Conservation (phyloP, 2,888 invertebrate species). For the Autographa gamma region DNA sequence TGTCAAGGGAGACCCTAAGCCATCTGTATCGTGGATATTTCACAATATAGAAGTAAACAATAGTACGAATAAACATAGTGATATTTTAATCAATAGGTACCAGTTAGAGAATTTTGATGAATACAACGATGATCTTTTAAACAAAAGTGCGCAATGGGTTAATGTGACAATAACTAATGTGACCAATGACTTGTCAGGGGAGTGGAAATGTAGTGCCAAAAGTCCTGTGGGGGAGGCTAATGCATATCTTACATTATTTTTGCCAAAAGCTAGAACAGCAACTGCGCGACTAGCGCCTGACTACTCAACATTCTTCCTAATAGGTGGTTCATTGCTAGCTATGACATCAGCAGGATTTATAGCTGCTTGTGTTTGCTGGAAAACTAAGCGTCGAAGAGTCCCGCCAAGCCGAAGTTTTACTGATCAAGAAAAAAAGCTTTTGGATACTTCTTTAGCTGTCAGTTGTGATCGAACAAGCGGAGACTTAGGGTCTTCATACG, state of each 20-base stretch:
- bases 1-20: conserved; percentile 94
- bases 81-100: conserved; percentile 75
- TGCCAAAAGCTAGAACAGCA: conserved; percentile 91
- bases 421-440: conserved; percentile 95
- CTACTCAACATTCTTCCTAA: conserved; percentile 92
- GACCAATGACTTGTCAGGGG: conserved; percentile 94
- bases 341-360: conserved; percentile 90
- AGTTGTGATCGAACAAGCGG: conserved; percentile 91
- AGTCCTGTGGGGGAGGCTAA: conserved; percentile 90
- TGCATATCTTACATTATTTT: conserved; percentile 89
- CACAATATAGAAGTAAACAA: conserved; percentile 88
- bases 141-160: conserved; percentile 91
- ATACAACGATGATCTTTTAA: conserved; percentile 79
- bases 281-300: conserved; percentile 93
- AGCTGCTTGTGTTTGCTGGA: conserved; percentile 86
- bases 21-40: conserved; percentile 93
- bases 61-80: conserved; percentile 74
- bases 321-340: conserved; percentile 92
- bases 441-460: conserved; percentile 92
- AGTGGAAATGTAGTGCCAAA: conserved; percentile 94
- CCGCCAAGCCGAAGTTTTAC: conserved; percentile 92
- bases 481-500: conserved; percentile 88
- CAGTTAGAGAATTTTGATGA: conserved; percentile 75
- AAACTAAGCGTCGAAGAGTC: conserved; percentile 93
- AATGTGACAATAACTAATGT: conserved; percentile 95